Conservation (phyloP, 2,113 vertebrate species). For the Platanista minor region DNA sequence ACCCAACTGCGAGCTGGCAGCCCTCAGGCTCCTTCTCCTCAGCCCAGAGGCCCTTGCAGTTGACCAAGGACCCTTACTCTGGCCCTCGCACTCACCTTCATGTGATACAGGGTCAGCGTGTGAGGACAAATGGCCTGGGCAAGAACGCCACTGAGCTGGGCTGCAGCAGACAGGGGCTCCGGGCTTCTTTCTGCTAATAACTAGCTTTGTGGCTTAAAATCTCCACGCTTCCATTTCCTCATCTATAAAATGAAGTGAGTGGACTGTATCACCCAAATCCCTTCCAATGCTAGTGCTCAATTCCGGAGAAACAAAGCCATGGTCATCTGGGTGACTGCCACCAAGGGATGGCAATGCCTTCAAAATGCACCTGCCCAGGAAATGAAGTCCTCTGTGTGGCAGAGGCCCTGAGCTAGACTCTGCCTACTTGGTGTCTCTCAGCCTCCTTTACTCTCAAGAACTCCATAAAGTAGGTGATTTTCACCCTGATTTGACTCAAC, state of each 20-base stretch:
- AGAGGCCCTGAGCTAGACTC: not conserved
- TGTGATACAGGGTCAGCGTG: not conserved
- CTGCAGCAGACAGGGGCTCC: not conserved
- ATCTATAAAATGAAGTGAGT: not conserved
- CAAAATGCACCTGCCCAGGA: not conserved
- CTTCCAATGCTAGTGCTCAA: not conserved
- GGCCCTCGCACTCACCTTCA: not conserved
- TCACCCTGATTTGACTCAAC: not conserved
- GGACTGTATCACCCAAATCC: not conserved
- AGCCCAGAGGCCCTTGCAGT: not conserved
- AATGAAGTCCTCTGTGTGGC: accelerated
- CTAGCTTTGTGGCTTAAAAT: not conserved
- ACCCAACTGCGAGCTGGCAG: not conserved
- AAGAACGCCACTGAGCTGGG: not conserved
- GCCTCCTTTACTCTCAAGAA: not conserved
- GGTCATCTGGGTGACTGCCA: not conserved
- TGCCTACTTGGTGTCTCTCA: not conserved
- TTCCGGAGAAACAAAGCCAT: not conserved
- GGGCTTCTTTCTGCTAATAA: not conserved
- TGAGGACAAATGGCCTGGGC: not conserved
- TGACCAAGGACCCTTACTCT: not conserved
- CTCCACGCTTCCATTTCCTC: not conserved
- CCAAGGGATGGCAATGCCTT: not conserved
- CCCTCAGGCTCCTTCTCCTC: not conserved
- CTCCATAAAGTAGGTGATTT: not conserved